Conservation (phyloP, 2,113 vertebrate genomes). For the Donacobius atricapilla region DNA sequence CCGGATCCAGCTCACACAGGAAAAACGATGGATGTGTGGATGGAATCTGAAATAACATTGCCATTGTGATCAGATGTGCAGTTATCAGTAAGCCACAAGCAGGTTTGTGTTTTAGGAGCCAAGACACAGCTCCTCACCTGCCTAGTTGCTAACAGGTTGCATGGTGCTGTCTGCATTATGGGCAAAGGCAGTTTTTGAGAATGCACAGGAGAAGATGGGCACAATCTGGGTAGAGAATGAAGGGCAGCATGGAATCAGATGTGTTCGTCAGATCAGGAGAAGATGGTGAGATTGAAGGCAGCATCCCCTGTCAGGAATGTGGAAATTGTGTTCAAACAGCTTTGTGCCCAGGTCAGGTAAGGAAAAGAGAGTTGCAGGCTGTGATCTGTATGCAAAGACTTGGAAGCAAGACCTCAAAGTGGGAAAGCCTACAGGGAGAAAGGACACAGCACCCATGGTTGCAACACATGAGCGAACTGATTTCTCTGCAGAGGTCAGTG, state of each 20-base stretch:
- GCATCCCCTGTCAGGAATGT: neutral
- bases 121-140: neutral
- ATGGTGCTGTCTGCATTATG: neutral
- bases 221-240: neutral
- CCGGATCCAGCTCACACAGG: neutral
- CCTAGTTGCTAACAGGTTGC: neutral
- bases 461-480: neutral
- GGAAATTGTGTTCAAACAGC: neutral
- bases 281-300: neutral
- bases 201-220: neutral
- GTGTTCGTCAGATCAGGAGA: neutral
- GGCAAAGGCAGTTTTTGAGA: neutral
- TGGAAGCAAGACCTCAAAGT: neutral
- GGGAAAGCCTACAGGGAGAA: neutral
- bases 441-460: neutral
- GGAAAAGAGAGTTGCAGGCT: neutral
- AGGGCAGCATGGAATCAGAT: neutral
- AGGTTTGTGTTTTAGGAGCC: neutral
- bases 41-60: neutral
- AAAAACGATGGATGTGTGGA: neutral
- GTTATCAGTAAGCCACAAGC: neutral
- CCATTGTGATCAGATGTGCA: neutral
- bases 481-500: neutral
- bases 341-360: neutral
- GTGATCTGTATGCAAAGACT: neutral